phyloP scores from a whole-genome alignment of 2,888 invertebrate genomes.

The Caenorhabditis plicata region DNA sequence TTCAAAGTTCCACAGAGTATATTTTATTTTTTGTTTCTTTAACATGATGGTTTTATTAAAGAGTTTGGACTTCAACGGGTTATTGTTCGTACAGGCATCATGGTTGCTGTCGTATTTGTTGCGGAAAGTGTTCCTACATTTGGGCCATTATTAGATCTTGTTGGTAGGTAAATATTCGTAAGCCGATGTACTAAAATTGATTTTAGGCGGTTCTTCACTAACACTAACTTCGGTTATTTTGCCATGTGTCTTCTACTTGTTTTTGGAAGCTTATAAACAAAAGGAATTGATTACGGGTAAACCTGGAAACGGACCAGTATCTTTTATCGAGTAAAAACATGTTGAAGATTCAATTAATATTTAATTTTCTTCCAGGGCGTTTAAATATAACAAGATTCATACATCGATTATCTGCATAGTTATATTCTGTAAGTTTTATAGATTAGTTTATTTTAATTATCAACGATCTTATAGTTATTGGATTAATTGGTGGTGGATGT shows the following conservation, averaged over 20 bases:
- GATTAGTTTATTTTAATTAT: neutral
- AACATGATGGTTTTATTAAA: neutral
- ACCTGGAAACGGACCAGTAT: conserved; percentile 19
- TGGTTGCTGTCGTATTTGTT: conserved; percentile 56
- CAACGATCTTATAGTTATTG: conserved; percentile 42
- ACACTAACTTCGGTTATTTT: conserved; percentile 60
- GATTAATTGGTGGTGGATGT: conserved; percentile 56
- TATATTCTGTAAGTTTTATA: conserved; percentile 34
- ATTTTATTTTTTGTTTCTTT: too few relatives aligned
- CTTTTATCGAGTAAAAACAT: conserved; percentile 19
- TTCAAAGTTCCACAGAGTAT: conserved; percentile 58
- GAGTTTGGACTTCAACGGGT: conserved; percentile 49
- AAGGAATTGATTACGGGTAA: conserved; percentile 33
- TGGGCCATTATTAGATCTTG: conserved; percentile 59
- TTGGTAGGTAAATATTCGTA: too few relatives aligned
- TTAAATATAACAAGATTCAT: conserved; percentile 20
- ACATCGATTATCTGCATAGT: conserved; percentile 37
- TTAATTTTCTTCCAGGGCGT: conserved; percentile 16
- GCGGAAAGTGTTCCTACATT: conserved; percentile 63
- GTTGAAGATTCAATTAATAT: neutral
- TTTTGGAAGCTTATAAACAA: conserved; percentile 41
- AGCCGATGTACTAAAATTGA: too few relatives aligned
- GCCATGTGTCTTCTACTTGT: conserved; percentile 60
- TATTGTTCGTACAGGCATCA: conserved; percentile 47
- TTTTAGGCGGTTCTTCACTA: conserved; percentile 54